phyloP scores from a whole-genome alignment of 2,113 vertebrate genomes.

The Pluvianellus socialis region DNA sequence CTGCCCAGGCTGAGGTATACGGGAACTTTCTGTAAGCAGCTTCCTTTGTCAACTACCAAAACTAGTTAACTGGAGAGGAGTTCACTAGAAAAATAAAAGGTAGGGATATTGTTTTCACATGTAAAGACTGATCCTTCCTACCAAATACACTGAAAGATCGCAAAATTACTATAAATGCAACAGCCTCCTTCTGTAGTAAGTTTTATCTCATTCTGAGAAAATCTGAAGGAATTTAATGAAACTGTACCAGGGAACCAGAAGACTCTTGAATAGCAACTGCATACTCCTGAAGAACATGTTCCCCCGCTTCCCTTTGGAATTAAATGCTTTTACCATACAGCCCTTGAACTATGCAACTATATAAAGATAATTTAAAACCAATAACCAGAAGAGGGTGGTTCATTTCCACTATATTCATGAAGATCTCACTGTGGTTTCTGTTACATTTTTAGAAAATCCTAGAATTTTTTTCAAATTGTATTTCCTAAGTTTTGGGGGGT shows the following conservation, averaged over 20 bases:
- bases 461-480: neutral
- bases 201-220: neutral
- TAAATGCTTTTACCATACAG: neutral
- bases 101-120: neutral
- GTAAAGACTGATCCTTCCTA: neutral
- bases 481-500: neutral
- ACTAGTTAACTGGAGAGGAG: neutral
- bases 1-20: neutral
- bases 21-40: neutral
- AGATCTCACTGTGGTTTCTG: neutral
- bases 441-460: neutral
- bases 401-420: neutral
- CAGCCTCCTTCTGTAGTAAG: neutral
- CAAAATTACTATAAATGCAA: neutral
- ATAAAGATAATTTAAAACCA: neutral
- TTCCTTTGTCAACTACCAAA: neutral
- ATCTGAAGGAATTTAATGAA: neutral
- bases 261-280: neutral
- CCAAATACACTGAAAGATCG: neutral
- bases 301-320: neutral
- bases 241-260: neutral
- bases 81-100: neutral
- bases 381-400: neutral
- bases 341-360: neutral
- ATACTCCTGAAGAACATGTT: neutral